These are phyloP conservation scores for Bucorvus abyssinicus DNA, from an alignment of 2,797 vertebrate species.

Conservation along the genomic window DNA sequence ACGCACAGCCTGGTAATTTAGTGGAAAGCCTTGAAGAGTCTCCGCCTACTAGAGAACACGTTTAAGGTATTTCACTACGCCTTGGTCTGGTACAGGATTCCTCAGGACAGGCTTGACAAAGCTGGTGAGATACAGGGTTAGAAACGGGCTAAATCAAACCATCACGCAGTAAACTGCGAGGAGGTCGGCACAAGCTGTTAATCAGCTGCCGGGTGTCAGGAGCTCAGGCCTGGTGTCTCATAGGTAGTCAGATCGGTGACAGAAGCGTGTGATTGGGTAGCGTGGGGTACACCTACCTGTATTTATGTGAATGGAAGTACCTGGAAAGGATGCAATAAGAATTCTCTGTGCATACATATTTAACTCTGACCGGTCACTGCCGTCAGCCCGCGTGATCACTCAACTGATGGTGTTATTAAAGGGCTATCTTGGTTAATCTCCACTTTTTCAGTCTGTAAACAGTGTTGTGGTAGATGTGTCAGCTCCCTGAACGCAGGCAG, in stretches of 20 bases:
- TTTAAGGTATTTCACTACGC: background rate
- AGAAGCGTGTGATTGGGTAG: background rate
- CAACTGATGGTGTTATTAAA: background rate
- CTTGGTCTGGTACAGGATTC: background rate
- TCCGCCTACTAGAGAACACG: background rate
- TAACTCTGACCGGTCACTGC: background rate
- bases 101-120: background rate
- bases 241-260: background rate
- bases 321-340: background rate
- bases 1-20: background rate
- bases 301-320: background rate
- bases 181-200: background rate
- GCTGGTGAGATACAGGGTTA: background rate
- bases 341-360: background rate
- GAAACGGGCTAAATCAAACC: background rate
- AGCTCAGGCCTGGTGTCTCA: background rate
- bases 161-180: background rate
- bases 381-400: background rate
- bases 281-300: background rate
- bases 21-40: background rate
- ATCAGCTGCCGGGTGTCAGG: background rate
- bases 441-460: background rate
- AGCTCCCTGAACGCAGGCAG: background rate
- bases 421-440: constrained; percentile 14
- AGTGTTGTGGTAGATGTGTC: background rate